Base-by-base conservation (phyloP, 2,888 invertebrate species). In the Cabera pusaria region DNA sequence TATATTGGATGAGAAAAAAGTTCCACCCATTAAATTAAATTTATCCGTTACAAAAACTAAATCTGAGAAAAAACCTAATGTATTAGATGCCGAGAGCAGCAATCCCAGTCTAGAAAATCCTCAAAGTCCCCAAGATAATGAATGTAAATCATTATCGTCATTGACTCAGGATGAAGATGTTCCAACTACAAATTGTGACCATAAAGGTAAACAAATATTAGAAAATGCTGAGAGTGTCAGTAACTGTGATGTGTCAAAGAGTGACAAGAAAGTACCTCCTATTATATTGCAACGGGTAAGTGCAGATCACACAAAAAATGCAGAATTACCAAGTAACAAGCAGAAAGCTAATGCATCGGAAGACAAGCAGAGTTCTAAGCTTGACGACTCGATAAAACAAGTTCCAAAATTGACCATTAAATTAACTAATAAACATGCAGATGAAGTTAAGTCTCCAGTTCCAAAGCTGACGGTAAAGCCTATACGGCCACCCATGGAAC, bases 351-450 rank as follows among this genome's bases (percentile, higher is more conserved):
- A 44, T 49, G 38, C 40, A 12, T 21, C 20, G 49, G 51, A 64
- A 35, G 62, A 65, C 34, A 64, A 71, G 24, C 6, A 10, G 9
- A 27, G 23, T 33, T 6, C 1, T 6, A 34, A 40, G 8, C 3
- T 3, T 24, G 79, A 32, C 7, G 35, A 76, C 19, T 51, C 61
- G 33, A 52, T 56, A 26, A 88, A 84, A 68, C 82, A 81, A 48
- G 78, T 90, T 29, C 90, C 90, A 19, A 90, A 90, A 69, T 61
- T 90, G 44, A 90, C 90, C 27, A 89, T 90, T 18, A 90, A 89
- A 70, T 59, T 89, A 39, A 61, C 73, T 18, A 72, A 62, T 49
- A 89, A 80, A 60, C 74, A 72, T 51, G 22, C 61, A 14, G 85
- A 86, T 31, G 87, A 87, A 64, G 56, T 64, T 5, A 86, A 84